A percentile compares a stretch with the other conserved stretches of the same genome.
Evolutionary conservation across 2,797 vertebrate genomes (phyloP).

Genomic region (Pelodytes ibericus): DNA sequence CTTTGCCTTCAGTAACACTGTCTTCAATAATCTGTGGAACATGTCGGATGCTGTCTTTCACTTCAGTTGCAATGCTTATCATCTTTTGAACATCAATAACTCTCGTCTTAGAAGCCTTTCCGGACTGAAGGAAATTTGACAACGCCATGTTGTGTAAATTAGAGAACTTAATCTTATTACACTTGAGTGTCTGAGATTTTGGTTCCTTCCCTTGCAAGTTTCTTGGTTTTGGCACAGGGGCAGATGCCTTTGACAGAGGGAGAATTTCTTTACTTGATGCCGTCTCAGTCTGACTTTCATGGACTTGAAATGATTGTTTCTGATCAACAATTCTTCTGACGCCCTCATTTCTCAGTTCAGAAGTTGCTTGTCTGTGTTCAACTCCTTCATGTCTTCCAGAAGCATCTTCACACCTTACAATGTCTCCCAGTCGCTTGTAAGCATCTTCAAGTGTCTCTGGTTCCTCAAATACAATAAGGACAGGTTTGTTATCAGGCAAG

Average conservation of each 20-base stretch:
- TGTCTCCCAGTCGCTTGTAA: slow-evolving; percentile 56
- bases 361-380: background rate
- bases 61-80: background rate
- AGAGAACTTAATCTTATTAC: background rate
- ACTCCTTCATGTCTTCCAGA: rapidly evolving
- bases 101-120: rapidly evolving
- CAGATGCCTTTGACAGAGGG: background rate
- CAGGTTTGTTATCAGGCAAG: slow-evolving; percentile 51
- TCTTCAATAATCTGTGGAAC: background rate
- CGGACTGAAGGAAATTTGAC: rapidly evolving
- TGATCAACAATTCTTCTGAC: background rate
- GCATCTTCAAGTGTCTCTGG: slow-evolving; percentile 51
- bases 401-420: slow-evolving; percentile 18
- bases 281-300: rapidly evolving
- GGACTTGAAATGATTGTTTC: background rate
- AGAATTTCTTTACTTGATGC: rapidly evolving
- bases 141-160: background rate
- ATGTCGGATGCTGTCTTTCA: background rate
- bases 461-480: slow-evolving; percentile 54
- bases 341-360: background rate
- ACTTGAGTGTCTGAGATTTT: rapidly evolving
- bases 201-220: background rate
- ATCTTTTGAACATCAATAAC: background rate
- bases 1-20: background rate
- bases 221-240: slow-evolving; percentile 2